Conservation (phyloP, 1,140 invertebrate species). For the Latrodectus geometricus region DNA sequence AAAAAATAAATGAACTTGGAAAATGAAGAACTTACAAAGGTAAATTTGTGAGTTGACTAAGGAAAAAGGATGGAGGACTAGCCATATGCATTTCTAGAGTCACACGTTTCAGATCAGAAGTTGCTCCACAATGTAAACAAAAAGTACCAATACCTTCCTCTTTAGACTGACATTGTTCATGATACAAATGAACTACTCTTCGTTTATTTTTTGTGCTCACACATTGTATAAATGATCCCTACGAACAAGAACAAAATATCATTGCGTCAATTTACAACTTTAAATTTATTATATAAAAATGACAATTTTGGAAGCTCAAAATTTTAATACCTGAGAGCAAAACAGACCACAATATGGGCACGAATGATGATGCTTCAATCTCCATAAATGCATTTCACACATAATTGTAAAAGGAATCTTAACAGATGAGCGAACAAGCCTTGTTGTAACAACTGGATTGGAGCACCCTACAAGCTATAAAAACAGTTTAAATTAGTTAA, state of each 20-base stretch:
- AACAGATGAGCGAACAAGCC: constrained; percentile 80
- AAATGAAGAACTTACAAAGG: constrained; percentile 11
- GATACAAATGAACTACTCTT: constrained; percentile 76
- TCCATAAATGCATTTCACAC: constrained; percentile 83
- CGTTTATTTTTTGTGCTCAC: constrained; percentile 65
- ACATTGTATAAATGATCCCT: constrained; percentile 81
- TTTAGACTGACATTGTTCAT: constrained; percentile 77
- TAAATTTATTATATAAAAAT: neutral
- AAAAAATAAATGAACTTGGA: no score
- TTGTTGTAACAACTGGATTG: constrained; percentile 76
- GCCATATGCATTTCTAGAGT: constrained; percentile 74
- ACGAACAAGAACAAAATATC: neutral
- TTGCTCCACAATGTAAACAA: constrained; percentile 84
- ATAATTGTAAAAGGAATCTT: constrained; percentile 86
- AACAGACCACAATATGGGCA: constrained; percentile 92
- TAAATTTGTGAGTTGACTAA: constrained; percentile 69
- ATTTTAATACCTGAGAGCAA: constrained; percentile 81
- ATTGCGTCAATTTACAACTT: neutral
- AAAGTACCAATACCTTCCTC: constrained; percentile 65
- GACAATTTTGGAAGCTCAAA: neutral
- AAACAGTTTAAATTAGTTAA: neutral
- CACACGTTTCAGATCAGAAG: constrained; percentile 73
- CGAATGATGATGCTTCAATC: constrained; percentile 85
- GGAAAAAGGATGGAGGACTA: constrained; percentile 74
- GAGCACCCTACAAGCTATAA: constrained; percentile 79